Evolutionary conservation across 64 coral and sea anemone genomes (phyloP), one percentile per base, ranked within the genome.

Genomic region (Pachyseris speciosa): DNA sequence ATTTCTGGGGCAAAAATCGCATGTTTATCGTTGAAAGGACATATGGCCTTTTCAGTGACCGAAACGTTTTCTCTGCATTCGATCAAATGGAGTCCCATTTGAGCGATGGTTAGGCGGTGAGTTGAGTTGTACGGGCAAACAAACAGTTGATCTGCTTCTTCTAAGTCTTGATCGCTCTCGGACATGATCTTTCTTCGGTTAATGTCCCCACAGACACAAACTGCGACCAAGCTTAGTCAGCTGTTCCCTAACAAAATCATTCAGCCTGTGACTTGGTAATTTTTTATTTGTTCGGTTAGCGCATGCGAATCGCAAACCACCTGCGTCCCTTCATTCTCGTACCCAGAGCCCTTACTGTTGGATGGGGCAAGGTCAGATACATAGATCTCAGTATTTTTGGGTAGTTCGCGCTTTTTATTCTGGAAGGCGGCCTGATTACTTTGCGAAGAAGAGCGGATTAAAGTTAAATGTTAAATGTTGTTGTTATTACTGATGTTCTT

Each of bases 181-280:
- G 74, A 97, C 95, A 97, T 97, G 55, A 77, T 97, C 88, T 74
- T 92, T 64, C 75, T 61, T 70, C 63, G 34, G 64, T 50, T 69
- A 86, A 69, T 67, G 63, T 70, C 83, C 92, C 69, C 86, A 84
- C 63, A 61, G 24, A 88, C 51, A 75, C 63, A 90, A 93, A 86
- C 80, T 39, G 32, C 83, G 86, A 68, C 76, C 67, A 25, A 80
- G 67, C 48, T 37, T 37, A 92, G 85, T 97, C 95, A 97, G 95
- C 95, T 97, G 95, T 97, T 97, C 90, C 70, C 84, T 67, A 93
- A 74, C 91, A 86, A 89, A 97, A 97, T 97, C 95, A 97, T 90
- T 93, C 95, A 93, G 83, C 66, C 70, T 94, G 44, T 67, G 94
- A 96, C 84, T 88, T 93, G 90, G 91, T 93, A 83, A 93, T 93